Evolutionary conservation across 2,888 invertebrate genomes (phyloP), one percentile per base, ranked within the genome.

Genomic region (Scaptomyza polygonia): DNA sequence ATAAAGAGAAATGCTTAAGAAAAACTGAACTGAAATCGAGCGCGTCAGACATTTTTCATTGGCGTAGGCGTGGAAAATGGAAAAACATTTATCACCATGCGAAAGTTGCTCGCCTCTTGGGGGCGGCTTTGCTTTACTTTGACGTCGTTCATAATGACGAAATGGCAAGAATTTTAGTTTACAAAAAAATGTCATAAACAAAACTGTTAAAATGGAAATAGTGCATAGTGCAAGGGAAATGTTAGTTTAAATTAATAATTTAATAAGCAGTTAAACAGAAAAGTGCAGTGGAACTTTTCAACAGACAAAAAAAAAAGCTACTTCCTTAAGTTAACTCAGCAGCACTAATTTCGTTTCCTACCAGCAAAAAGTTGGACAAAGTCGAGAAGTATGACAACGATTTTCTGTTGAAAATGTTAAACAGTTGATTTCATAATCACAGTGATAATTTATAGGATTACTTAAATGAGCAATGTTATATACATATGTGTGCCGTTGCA

Each of bases 101-200:
- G 44, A 84, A 83, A 72, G 67, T 73, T 81, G 53, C 43, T 59
- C 55, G 57, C 34, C 57, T 44, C 53, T 57, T 43, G 30, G 57
- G 29, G 36, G 56, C 69, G 39, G 16, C 16, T 16, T 9, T 58
- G 57, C 69, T 56, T 39, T 61, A 64, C 75, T 75, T 78, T 81
- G 81, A 82, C 81, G 81, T 82, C 84, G 84, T 81, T 77, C 53
- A 72, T 79, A 83, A 81, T 82, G 81, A 82, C 81, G 81, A 82
- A 81, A 83, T 58, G 67, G 53, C 74, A 55, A 68, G 70, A 62
- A 65, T 77, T 77, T 77, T 68, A 77, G 81, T 65, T 83, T 63
- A 54, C 66, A 67, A 67, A 67, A 67, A 61, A 62, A 16, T 9
- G 67, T 59, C 53, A 84, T 77, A 82, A 82, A 77, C 75, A 79